Conservation (phyloP, 2,797 vertebrate species). For the Morus bassanus region DNA sequence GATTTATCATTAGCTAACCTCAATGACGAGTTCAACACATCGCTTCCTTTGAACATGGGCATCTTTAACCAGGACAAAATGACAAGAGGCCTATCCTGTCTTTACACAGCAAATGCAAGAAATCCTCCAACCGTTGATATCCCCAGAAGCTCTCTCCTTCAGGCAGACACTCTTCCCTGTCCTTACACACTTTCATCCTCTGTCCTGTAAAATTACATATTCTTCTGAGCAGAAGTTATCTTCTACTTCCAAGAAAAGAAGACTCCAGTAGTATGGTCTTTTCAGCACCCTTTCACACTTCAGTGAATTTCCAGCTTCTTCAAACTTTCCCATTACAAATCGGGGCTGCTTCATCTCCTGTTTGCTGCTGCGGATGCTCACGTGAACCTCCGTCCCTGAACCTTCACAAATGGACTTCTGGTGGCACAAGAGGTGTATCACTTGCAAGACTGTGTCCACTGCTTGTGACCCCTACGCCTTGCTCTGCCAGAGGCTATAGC, state of each 20-base stretch:
- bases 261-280: neutral
- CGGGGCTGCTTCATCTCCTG: neutral
- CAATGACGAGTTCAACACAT: neutral
- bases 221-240: neutral
- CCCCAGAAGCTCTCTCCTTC: neutral
- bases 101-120: neutral
- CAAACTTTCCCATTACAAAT: neutral
- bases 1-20: conserved; percentile 10
- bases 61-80: neutral
- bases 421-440: neutral
- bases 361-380: neutral
- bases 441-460: neutral
- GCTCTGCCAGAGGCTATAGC: neutral
- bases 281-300: neutral
- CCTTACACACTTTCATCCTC: neutral
- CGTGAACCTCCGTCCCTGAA: neutral
- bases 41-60: neutral
- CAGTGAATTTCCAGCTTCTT: neutral
- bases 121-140: neutral
- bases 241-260: neutral
- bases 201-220: neutral
- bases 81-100: neutral
- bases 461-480: fast-evolving
- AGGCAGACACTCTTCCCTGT: neutral
- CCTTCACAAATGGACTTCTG: neutral